These are phyloP conservation scores for Brachionus manjavacas DNA, from an alignment of 1,140 invertebrate species.

Conservation along the genomic window DNA sequence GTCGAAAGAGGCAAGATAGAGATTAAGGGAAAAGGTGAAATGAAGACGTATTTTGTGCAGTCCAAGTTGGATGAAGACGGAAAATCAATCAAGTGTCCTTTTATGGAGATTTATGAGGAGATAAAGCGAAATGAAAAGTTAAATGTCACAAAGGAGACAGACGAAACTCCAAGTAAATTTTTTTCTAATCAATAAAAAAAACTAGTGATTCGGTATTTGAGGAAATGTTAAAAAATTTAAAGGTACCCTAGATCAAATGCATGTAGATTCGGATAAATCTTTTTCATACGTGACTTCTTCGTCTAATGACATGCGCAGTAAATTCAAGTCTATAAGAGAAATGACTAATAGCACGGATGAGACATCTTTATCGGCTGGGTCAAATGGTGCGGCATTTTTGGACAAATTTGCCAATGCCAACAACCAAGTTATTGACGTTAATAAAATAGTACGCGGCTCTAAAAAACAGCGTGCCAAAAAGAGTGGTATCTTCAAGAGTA, in stretches of 20 bases:
- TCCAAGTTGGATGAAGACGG: constrained; percentile 14
- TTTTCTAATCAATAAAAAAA: background rate
- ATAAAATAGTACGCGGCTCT: background rate
- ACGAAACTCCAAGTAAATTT: background rate
- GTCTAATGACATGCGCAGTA: background rate
- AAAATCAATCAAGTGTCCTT: constrained; percentile 16
- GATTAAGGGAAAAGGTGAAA: constrained; percentile 66
- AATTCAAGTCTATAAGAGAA: background rate
- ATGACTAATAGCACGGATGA: background rate
- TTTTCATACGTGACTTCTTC: background rate
- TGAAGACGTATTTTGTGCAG: constrained; percentile 75
- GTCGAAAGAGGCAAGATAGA: constrained; percentile 64
- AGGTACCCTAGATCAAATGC: background rate
- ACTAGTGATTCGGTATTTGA: background rate
- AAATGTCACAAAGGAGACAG: background rate
- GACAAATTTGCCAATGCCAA: background rate
- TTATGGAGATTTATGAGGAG: constrained; percentile 19
- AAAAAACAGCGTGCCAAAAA: constrained; percentile 1
- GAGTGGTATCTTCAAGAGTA: background rate
- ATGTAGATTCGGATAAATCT: background rate
- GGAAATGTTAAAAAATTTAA: background rate
- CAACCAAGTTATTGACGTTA: background rate
- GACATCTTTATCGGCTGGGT: background rate
- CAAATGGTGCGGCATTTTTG: background rate
- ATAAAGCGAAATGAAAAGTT: background rate